phyloP scores from a whole-genome alignment of 2,888 invertebrate species.

The Catocala sponsa region DNA sequence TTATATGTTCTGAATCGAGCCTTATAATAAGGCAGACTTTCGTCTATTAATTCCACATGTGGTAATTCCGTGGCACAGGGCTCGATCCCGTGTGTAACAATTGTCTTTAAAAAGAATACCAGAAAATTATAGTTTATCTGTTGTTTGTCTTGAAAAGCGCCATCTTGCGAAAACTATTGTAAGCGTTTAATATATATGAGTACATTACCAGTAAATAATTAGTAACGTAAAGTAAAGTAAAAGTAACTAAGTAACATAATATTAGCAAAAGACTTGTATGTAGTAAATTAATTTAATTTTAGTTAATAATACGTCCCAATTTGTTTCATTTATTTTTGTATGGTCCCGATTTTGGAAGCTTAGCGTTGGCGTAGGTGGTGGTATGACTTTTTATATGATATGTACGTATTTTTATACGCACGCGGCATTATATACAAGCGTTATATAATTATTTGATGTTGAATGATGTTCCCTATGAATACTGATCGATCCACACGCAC shows the following conservation, averaged over 20 bases:
- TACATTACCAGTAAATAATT: slow-evolving; percentile 26
- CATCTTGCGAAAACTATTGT: background rate
- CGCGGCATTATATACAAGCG: background rate
- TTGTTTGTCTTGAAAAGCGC: too few relatives aligned
- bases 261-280: slow-evolving; percentile 56
- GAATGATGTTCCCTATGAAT: background rate
- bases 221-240: slow-evolving; percentile 1
- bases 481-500: background rate
- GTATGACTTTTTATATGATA: slow-evolving; percentile 14
- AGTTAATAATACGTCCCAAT: slow-evolving; percentile 38
- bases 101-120: too few relatives aligned
- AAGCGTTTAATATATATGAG: slow-evolving; percentile 24
- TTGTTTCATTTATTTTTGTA: slow-evolving; percentile 33
- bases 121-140: too few relatives aligned
- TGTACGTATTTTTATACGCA: slow-evolving; percentile 3
- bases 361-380: slow-evolving; percentile 43
- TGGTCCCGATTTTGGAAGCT: slow-evolving; percentile 35
- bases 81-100: too few relatives aligned
- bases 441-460: background rate
- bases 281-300: slow-evolving; percentile 47
- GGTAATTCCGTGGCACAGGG: too few relatives aligned
- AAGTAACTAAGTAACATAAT: slow-evolving; percentile 1
- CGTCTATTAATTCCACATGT: too few relatives aligned
- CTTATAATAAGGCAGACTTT: too few relatives aligned
- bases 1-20: too few relatives aligned